A percentile compares a stretch with the other conserved stretches of the same genome.
Evolutionary conservation across 2,888 invertebrate genomes (phyloP).

Genomic region (Therioaphis trifolii): DNA sequence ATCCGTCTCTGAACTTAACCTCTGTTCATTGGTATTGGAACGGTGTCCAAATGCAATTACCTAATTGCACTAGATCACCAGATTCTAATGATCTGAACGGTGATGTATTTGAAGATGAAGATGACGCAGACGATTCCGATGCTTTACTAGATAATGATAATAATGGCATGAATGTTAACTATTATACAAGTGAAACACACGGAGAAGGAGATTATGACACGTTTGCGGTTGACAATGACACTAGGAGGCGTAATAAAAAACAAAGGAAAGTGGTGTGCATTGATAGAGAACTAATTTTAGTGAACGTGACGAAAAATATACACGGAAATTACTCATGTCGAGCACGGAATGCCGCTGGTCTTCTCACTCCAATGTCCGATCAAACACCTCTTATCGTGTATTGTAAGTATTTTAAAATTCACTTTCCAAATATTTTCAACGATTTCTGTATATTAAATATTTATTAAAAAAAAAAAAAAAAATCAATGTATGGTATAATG

Average conservation of each 20-base stretch:
- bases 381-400: constrained; percentile 83
- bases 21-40: constrained; percentile 80
- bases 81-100: constrained; percentile 82
- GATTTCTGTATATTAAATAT: too few species aligned
- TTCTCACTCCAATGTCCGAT: constrained; percentile 73
- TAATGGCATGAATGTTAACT: constrained; percentile 26
- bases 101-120: constrained; percentile 69
- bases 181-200: constrained; percentile 19
- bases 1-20: constrained; percentile 60
- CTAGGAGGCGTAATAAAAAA: constrained; percentile 20
- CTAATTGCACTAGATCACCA: constrained; percentile 44
- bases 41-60: constrained; percentile 75
- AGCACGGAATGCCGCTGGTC: constrained; percentile 88
- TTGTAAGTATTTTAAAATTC: constrained; percentile 74
- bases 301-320: constrained; percentile 87
- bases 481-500: too few species aligned
- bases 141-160: background rate
- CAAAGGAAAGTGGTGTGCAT: constrained; percentile 39
- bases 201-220: constrained; percentile 28
- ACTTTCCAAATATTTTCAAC: too few species aligned
- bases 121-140: constrained; percentile 18
- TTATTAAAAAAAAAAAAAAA: too few species aligned
- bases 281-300: constrained; percentile 80
- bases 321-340: constrained; percentile 95
- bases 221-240: constrained; percentile 40